phyloP scores from a whole-genome alignment of 1,140 invertebrate species.

The Akabosia matsudoensis region DNA sequence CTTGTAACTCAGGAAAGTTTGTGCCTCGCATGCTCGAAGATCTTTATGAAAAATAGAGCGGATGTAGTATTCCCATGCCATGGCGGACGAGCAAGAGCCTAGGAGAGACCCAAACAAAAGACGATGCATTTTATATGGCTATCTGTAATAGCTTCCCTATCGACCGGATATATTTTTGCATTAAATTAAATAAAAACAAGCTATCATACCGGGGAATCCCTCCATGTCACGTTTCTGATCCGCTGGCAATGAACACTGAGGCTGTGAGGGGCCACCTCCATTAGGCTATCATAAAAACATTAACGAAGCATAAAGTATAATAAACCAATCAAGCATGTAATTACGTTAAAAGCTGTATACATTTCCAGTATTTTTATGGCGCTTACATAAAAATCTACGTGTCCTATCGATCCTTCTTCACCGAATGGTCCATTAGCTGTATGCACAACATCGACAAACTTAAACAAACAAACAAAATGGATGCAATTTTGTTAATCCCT shows the following conservation, averaged over 20 bases:
- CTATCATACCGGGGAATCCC: not conserved
- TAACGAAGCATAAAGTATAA: too few species aligned
- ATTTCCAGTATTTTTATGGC: not conserved
- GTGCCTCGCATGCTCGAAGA: conserved; percentile 28
- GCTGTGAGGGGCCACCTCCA: conserved; percentile 55
- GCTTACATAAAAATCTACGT: conserved; percentile 26
- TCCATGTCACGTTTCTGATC: not conserved
- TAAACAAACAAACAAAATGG: not conserved
- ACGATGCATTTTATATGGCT: not conserved
- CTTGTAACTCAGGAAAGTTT: conserved; percentile 27
- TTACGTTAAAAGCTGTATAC: too few species aligned
- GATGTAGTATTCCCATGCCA: conserved; percentile 34
- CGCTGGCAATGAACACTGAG: conserved; percentile 52
- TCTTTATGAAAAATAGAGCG: conserved; percentile 30
- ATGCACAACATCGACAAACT: conserved; percentile 37
- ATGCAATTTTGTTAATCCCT: not conserved
- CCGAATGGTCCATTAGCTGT: conserved; percentile 30
- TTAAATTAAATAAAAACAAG: not conserved
- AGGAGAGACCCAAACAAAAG: not conserved
- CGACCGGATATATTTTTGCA: not conserved
- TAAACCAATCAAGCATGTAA: too few species aligned
- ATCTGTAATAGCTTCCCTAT: not conserved
- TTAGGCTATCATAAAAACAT: conserved; percentile 61
- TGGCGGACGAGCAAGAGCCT: conserved; percentile 33
- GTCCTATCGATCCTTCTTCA: conserved; percentile 15